Conservation (phyloP, 2,113 vertebrate species). For the Pituophis catenifer region DNA sequence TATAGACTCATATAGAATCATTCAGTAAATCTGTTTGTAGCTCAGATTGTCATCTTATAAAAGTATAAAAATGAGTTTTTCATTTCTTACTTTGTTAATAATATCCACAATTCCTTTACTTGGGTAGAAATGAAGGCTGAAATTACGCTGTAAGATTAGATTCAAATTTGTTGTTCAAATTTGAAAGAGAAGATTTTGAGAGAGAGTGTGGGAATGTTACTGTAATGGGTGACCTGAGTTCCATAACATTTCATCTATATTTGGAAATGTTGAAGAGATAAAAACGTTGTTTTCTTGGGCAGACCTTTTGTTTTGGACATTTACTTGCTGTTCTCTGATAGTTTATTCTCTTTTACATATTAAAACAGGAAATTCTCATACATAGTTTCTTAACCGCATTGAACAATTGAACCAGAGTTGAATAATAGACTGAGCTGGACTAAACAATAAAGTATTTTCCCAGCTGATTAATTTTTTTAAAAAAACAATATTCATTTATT, state of each 20-base stretch:
- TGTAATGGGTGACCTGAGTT: neutral
- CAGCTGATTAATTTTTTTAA: neutral
- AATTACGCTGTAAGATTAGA: neutral
- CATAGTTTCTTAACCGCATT: neutral
- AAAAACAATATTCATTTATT: neutral
- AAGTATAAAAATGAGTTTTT: slow-evolving; percentile 31
- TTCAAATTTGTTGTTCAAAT: neutral
- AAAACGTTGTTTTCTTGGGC: slow-evolving; percentile 1
- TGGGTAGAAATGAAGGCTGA: slow-evolving; percentile 16
- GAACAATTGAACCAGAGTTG: neutral
- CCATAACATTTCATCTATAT: neutral
- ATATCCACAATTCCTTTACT: slow-evolving; percentile 19
- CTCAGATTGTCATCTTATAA: slow-evolving; percentile 17
- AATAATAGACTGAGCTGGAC: neutral
- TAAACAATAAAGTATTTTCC: neutral
- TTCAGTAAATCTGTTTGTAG: neutral
- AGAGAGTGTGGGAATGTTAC: neutral
- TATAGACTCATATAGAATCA: neutral
- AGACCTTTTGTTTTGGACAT: neutral
- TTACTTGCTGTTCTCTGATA: slow-evolving; percentile 6
- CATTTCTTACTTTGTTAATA: slow-evolving; percentile 10
- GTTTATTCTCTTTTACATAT: slow-evolving; percentile 21
- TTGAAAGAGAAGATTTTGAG: neutral
- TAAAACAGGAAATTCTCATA: slow-evolving; percentile 6
- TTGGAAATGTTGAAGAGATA: neutral